phyloP scores from a whole-genome alignment of 2,888 invertebrate genomes.

The Polyommatus icarus region DNA sequence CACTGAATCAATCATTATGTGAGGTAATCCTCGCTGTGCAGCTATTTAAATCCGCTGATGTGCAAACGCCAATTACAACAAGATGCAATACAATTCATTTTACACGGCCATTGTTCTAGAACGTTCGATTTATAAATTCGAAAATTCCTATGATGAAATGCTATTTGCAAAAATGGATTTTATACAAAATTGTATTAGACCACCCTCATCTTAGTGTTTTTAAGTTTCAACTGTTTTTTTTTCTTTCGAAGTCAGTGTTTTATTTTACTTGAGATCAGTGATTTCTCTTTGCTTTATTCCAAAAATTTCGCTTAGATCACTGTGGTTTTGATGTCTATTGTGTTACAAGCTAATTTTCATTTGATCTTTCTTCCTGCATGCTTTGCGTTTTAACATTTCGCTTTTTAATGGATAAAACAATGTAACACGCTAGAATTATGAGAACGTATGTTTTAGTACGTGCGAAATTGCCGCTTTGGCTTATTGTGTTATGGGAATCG shows the following conservation, averaged over 20 bases:
- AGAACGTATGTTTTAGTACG: conserved; percentile 43
- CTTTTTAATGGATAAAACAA: conserved; percentile 37
- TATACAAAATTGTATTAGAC: too few relatives aligned
- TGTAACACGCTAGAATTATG: conserved; percentile 38
- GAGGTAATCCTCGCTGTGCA: conserved; percentile 30
- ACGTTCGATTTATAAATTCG: neutral
- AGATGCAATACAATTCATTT: conserved; percentile 23
- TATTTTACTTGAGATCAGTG: too few relatives aligned
- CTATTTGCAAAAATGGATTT: too few relatives aligned
- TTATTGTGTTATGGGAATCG: conserved; percentile 59
- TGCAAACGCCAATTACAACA: conserved; percentile 23
- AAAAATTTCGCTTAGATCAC: too few relatives aligned
- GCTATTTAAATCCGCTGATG: conserved; percentile 27
- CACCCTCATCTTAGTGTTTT: too few relatives aligned
- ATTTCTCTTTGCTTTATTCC: too few relatives aligned
- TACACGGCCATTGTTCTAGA: conserved; percentile 12
- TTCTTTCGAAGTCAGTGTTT: too few relatives aligned
- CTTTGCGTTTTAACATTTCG: conserved; percentile 6
- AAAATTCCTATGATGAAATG: neutral
- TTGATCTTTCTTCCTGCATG: conserved; percentile 21
- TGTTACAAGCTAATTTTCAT: conserved; percentile 7
- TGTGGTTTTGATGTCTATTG: neutral
- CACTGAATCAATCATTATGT: conserved; percentile 29
- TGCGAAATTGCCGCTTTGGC: conserved; percentile 55
- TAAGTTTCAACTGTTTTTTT: too few relatives aligned